Percentiles rank a stretch among this genome's conserved stretches.
These are phyloP conservation scores for Lepus europaeus DNA, from an alignment of 2,113 vertebrate genomes.

Conservation along the genomic window DNA sequence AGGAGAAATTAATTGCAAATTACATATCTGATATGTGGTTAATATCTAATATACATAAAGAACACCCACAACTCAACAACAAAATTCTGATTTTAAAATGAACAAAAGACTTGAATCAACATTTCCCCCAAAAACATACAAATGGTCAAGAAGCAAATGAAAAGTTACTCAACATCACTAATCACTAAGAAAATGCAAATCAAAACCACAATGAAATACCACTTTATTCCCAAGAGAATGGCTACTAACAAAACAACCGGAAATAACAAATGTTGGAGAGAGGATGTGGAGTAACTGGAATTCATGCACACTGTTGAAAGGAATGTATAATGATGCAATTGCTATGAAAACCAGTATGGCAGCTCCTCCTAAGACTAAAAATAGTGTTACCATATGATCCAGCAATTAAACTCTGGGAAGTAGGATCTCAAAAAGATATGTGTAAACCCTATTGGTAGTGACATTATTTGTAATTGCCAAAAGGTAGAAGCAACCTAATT, in stretches of 20 bases:
- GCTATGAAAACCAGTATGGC: background rate
- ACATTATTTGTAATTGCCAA: background rate
- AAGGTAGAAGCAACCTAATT: background rate
- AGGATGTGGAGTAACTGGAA: background rate
- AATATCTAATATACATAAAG: background rate
- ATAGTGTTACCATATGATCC: background rate
- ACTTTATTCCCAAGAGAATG: background rate
- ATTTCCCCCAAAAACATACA: background rate
- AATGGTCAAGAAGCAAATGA: background rate
- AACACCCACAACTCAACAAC: background rate
- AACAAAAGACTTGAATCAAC: background rate
- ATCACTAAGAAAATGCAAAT: background rate
- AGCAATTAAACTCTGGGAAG: background rate
- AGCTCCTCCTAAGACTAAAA: background rate
- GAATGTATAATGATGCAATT: background rate
- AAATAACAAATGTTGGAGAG: background rate
- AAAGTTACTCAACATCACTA: background rate
- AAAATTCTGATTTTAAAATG: background rate
- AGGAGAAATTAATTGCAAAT: background rate
- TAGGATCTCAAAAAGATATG: background rate
- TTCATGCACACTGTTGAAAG: background rate
- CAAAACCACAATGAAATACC: background rate
- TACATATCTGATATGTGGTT: background rate
- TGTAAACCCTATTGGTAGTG: background rate
- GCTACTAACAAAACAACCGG: background rate